Evolutionary conservation across 1,140 invertebrate genomes (phyloP).

Genomic region (Trachymyrmex cornetzi): DNA sequence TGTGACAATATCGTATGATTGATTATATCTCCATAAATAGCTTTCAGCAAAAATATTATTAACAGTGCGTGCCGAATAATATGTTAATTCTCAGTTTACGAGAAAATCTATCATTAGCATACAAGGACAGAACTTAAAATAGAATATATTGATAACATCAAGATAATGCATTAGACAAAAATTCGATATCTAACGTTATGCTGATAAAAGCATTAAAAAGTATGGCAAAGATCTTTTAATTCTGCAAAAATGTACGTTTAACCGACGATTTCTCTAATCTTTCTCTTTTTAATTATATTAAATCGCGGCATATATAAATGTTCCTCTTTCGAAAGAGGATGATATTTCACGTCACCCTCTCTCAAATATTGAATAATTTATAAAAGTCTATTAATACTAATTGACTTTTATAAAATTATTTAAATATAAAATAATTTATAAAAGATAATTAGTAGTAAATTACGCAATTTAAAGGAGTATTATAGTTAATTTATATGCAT

Average conservation of each 20-base stretch:
- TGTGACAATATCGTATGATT: not conserved
- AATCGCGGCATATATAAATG: not conserved
- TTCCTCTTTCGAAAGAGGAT: not conserved
- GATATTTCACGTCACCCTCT: not conserved
- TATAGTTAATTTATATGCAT: not conserved
- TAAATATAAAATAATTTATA: not conserved
- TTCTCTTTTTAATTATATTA: not conserved
- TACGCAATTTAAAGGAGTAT: not conserved
- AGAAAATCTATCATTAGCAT: slow-evolving; percentile 25
- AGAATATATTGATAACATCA: not conserved
- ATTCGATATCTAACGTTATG: not conserved
- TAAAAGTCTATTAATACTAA: not conserved
- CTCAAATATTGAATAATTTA: not conserved
- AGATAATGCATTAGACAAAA: not conserved
- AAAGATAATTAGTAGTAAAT: not conserved
- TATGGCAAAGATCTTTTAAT: not conserved
- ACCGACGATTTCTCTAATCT: not conserved
- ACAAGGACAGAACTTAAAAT: slow-evolving; percentile 35
- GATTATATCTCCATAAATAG: slow-evolving; percentile 4
- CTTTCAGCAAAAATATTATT: slow-evolving; percentile 19
- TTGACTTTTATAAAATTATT: too few species aligned
- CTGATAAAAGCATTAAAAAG: not conserved
- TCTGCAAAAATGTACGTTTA: not conserved
- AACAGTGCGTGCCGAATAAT: not conserved
- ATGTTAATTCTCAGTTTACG: slow-evolving; percentile 8